Evolutionary conservation across 1,140 invertebrate genomes (phyloP).

Genomic region (Anastrepha obliqua): DNA sequence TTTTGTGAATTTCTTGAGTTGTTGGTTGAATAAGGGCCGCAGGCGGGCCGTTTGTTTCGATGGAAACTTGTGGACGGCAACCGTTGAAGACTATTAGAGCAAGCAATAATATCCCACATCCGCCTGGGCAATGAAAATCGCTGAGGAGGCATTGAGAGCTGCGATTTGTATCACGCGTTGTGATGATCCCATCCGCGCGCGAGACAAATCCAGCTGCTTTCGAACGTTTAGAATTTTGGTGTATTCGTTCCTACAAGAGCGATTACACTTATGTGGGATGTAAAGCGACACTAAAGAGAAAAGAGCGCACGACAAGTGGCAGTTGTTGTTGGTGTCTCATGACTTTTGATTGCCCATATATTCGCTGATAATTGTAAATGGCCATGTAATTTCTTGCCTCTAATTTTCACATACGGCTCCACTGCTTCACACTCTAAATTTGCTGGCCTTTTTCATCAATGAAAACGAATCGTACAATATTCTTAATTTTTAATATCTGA

Average conservation of each 20-base stretch:
- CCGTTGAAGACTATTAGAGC: not conserved
- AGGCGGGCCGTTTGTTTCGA: not conserved
- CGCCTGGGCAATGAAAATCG: not conserved
- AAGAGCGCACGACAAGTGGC: not conserved
- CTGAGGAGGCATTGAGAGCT: not conserved
- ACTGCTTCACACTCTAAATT: too few species aligned
- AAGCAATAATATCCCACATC: not conserved
- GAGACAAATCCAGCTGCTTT: not conserved
- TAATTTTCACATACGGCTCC: too few species aligned
- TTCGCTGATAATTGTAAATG: not conserved
- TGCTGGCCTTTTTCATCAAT: too few species aligned
- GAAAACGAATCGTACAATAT: too few species aligned
- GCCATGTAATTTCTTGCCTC: too few species aligned
- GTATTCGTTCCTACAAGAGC: not conserved
- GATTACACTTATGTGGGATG: not conserved
- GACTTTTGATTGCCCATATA: constrained; percentile 9
- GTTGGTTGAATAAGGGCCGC: not conserved
- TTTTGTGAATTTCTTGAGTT: constrained; percentile 6
- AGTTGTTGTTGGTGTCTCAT: not conserved
- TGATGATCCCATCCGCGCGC: not conserved
- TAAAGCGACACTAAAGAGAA: not conserved
- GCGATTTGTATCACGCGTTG: constrained; percentile 4
- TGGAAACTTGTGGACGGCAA: not conserved
- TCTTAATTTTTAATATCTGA: not conserved
- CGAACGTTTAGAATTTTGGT: not conserved